These are phyloP conservation scores for Schrankia costaestrigalis DNA, from an alignment of 2,888 invertebrate species.

Conservation along the genomic window DNA sequence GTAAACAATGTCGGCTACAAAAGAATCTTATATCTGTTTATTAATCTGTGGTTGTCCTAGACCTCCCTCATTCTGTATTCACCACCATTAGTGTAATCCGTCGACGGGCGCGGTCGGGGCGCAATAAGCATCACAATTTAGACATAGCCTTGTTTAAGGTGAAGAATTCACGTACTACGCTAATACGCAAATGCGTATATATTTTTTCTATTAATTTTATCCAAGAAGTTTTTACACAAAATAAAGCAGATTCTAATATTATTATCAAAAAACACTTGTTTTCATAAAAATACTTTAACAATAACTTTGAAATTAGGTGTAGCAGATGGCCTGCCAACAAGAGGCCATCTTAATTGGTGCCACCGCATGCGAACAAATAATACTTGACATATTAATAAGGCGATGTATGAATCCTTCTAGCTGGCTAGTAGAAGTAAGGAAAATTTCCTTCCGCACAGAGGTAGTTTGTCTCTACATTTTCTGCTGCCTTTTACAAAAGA, in stretches of 20 bases:
- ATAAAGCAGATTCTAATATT: no score
- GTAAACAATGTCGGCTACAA: not conserved
- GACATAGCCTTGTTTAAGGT: conserved; percentile 37
- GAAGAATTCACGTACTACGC: conserved; percentile 21
- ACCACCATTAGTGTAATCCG: conserved; percentile 49
- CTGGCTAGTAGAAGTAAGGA: no score
- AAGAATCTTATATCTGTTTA: not conserved
- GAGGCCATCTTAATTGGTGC: no score
- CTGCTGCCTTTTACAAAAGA: no score
- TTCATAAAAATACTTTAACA: no score
- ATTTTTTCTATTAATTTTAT: conserved; percentile 6
- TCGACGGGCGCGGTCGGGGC: conserved; percentile 38
- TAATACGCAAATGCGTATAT: no score
- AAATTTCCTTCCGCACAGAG: no score
- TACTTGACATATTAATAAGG: no score
- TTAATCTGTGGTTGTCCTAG: conserved; percentile 10
- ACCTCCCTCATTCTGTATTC: conserved; percentile 42
- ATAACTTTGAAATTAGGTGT: not conserved
- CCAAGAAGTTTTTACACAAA: not conserved
- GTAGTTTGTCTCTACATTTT: no score
- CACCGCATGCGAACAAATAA: no score
- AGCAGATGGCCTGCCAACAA: not conserved
- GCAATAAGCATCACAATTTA: conserved; percentile 47
- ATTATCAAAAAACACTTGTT: no score
- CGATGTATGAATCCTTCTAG: no score